Evolutionary conservation across 2,888 invertebrate species (phyloP), one percentile per base, ranked within the genome.

Genomic region (Criorhina ranunculi): DNA sequence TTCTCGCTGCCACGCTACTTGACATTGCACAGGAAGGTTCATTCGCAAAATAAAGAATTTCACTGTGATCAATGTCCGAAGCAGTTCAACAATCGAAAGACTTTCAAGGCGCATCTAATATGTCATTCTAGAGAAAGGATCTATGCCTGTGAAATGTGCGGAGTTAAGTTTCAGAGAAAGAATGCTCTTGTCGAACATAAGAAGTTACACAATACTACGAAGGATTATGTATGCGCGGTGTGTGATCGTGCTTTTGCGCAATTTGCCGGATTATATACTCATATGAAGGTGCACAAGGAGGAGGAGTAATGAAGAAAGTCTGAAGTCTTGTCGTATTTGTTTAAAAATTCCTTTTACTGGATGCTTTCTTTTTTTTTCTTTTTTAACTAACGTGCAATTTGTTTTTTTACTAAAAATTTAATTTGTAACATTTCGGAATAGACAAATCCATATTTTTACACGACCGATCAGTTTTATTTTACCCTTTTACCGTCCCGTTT

Each of bases 241-340:
- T 82, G 81, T 40, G 42, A 60, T 37, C 70, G 77, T 0, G 59
- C 46, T 9, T 82, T 82, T 70, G 64, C 70, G 0, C 81, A 82
- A 37, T 82, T 77, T 59, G 81, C 81, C 9, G 81, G 81, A 35
- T 64, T 82, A 33, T 82, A 82, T 59, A 62, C 55, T 6, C 81
- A 82, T 15, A 64, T 77, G 70, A 82, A 82, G 35, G 8, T 59
- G 1, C 81, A 77, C 15, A 76, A 64, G 42, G 44, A 29, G 29
- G 62, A 55, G 9, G 59, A 60, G n/a, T 46, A 46, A 46, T 37
- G 53, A 15, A 12, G 33, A 5, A 53, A 51, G 57, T 40, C 35
- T 60, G 35, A 53, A 37, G 17, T 37, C 46, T 44, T 8, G 11
- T 19, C 4, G n/a, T 9, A 11, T 4, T 24, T 40, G 12, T 42